Conservation (phyloP, 2,888 invertebrate genomes). For the Amblyteles armatorius region DNA sequence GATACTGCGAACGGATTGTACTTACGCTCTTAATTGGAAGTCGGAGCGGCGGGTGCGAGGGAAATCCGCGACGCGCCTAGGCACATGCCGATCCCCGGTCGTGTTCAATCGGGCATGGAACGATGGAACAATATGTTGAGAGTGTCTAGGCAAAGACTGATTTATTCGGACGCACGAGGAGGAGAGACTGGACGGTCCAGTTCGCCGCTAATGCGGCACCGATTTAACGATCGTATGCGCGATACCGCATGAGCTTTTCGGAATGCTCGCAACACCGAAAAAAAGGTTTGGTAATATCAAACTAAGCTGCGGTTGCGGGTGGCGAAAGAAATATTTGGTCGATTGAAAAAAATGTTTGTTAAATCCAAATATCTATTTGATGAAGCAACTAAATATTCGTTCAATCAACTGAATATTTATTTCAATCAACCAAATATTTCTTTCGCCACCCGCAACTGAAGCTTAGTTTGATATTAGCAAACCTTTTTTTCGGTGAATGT, state of each 20-base stretch:
- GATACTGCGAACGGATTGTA: constrained; percentile 50
- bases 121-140: constrained; percentile 58
- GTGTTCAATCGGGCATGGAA: constrained; percentile 52
- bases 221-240: constrained; percentile 19
- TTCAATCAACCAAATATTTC: too few relatives aligned
- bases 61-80: not conserved
- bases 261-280: not conserved
- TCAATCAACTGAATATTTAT: too few relatives aligned
- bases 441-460: too few relatives aligned
- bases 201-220: constrained; percentile 6
- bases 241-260: not conserved
- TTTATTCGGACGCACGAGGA: constrained; percentile 13
- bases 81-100: constrained; percentile 36
- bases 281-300: too few relatives aligned
- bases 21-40: constrained; percentile 65
- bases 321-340: too few relatives aligned
- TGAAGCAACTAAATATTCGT: too few relatives aligned
- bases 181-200: constrained; percentile 5
- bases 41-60: constrained; percentile 2
- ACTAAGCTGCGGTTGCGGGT: too few relatives aligned
- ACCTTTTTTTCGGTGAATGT: not conserved
- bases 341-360: too few relatives aligned
- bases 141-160: constrained; percentile 2
- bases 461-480: too few relatives aligned
- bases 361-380: too few relatives aligned